Percentiles rank a stretch among this genome's conserved stretches.
Evolutionary conservation across 2,888 invertebrate genomes (phyloP).

Genomic region (Arrhopalites spinosus): DNA sequence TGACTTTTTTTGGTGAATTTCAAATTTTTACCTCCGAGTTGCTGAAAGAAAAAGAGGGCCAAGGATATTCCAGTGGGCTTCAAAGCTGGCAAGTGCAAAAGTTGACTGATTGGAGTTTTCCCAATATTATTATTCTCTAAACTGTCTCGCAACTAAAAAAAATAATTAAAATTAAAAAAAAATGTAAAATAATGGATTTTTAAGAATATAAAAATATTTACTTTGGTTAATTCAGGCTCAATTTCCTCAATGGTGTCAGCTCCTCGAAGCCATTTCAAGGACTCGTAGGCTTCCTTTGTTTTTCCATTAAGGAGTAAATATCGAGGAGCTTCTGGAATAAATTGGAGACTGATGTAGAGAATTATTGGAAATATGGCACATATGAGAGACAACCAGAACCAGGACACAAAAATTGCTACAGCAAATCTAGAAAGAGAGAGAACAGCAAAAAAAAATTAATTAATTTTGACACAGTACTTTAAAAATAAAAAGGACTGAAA

Average conservation of each 20-base stretch:
- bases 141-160: slow-evolving; percentile 36
- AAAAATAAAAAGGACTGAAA: not conserved
- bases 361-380: slow-evolving; percentile 72
- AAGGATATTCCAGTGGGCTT: slow-evolving; percentile 76
- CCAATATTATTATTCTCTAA: slow-evolving; percentile 23
- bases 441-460: not conserved
- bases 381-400: slow-evolving; percentile 69
- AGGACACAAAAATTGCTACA: slow-evolving; percentile 68
- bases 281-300: slow-evolving; percentile 68
- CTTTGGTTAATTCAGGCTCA: slow-evolving; percentile 49
- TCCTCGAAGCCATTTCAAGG: slow-evolving; percentile 76
- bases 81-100: slow-evolving; percentile 59
- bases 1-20: too few species aligned
- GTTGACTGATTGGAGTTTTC: not conserved
- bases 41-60: slow-evolving; percentile 83
- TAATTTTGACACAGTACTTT: not conserved
- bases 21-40: slow-evolving; percentile 63
- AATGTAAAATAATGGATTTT: not conserved
- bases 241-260: slow-evolving; percentile 57
- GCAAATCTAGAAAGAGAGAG: slow-evolving; percentile 8
- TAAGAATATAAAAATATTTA: slow-evolving; percentile 43
- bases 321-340: slow-evolving; percentile 78
- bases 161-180: not conserved
- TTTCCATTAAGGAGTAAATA: slow-evolving; percentile 66
- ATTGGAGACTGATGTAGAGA: slow-evolving; percentile 73